A percentile compares a stretch with the other conserved stretches of the same genome.
phyloP scores from a whole-genome alignment of 53 echinoderm and acorn worm species.

The Patiria pectinifera region DNA sequence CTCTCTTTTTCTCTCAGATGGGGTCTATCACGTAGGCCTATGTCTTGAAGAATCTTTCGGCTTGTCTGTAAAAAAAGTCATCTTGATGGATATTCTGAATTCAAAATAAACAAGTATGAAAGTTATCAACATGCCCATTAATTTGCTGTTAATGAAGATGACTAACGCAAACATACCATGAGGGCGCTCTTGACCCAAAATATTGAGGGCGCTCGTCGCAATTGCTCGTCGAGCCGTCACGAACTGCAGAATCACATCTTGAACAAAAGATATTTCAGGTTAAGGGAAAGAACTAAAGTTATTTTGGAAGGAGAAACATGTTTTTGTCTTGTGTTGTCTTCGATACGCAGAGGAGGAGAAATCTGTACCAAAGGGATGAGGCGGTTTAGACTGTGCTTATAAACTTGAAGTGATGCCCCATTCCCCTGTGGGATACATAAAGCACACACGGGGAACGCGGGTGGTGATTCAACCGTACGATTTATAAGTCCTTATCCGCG shows the following conservation, averaged over 20 bases:
- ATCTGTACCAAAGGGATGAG: not conserved
- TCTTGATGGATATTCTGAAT: too few species aligned
- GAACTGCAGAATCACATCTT: not conserved
- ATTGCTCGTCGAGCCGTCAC: not conserved
- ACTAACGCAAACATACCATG: not conserved
- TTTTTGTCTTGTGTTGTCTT: not conserved
- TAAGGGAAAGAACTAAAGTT: not conserved
- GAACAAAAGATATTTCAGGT: not conserved
- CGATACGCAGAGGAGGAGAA: not conserved
- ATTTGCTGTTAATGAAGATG: too few species aligned
- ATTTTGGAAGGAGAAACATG: constrained; percentile 3
- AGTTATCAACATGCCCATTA: not conserved
- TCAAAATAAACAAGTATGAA: not conserved
- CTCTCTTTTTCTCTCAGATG: not conserved
- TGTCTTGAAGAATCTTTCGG: too few species aligned
- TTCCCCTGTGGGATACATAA: constrained; percentile 30
- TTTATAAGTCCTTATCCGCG: constrained; percentile 34
- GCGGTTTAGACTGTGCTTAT: not conserved
- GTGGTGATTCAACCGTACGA: constrained; percentile 33
- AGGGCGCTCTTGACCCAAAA: not conserved
- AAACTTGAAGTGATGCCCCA: not conserved
- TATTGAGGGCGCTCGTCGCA: constrained; percentile 2
- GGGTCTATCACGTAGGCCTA: too few species aligned
- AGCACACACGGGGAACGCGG: not conserved
- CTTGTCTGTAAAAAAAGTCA: too few species aligned